Evolutionary conservation across 2,888 invertebrate species (phyloP).

Genomic region (Cloeon dipterum): DNA sequence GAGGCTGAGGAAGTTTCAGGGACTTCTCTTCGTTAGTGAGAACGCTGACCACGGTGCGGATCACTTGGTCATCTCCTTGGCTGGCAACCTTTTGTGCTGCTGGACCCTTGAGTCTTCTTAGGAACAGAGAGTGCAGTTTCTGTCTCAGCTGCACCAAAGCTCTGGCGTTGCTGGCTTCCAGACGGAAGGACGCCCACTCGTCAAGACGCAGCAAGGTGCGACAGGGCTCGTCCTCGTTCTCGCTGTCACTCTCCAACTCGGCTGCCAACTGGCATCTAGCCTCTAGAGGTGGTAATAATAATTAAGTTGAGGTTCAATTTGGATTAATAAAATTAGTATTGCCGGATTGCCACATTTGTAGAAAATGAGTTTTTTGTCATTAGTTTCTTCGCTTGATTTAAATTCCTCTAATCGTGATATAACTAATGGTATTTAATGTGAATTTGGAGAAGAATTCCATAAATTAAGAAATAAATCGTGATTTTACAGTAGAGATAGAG

Average conservation of each 20-base stretch:
- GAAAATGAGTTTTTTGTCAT: too few species aligned
- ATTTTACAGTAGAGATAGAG: too few species aligned
- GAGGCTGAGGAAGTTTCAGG: slow-evolving; percentile 41
- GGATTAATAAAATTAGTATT: too few species aligned
- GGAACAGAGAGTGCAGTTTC: slow-evolving; percentile 45
- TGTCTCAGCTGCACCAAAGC: slow-evolving; percentile 42
- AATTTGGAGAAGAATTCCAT: too few species aligned
- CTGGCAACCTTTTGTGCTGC: too few species aligned
- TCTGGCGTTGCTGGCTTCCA: slow-evolving; percentile 39
- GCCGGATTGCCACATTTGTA: too few species aligned
- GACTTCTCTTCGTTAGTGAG: slow-evolving; percentile 47
- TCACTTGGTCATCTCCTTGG: slow-evolving; percentile 37
- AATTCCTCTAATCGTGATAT: too few species aligned
- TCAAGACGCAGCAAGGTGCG: slow-evolving; percentile 34
- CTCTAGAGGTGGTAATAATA: too few species aligned
- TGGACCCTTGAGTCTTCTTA: slow-evolving; percentile 19
- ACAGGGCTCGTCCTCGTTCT: slow-evolving; percentile 24
- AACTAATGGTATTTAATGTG: too few species aligned
- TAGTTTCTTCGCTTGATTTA: too few species aligned
- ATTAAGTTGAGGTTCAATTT: too few species aligned
- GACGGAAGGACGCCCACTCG: slow-evolving; percentile 49
- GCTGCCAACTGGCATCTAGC: neutral
- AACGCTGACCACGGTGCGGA: slow-evolving; percentile 38
- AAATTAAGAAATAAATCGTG: too few species aligned
- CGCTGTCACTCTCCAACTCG: slow-evolving; percentile 22